phyloP scores from a whole-genome alignment of 2,113 vertebrate genomes.

The Crotophaga sulcirostris region DNA sequence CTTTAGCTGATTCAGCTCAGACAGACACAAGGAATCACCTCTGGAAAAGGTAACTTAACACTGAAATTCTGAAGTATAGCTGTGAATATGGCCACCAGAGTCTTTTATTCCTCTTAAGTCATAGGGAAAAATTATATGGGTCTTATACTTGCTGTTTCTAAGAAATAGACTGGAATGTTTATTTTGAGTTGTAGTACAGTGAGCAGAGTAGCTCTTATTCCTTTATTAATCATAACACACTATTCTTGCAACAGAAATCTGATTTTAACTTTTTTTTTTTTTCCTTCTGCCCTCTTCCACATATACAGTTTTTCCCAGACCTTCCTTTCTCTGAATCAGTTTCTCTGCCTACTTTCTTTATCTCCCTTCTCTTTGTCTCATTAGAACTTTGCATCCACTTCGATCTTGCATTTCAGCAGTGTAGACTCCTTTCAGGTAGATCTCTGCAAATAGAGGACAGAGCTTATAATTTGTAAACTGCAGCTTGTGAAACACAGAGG shows the following conservation, averaged over 20 bases:
- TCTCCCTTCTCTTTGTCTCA: neutral
- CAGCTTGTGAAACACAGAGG: neutral
- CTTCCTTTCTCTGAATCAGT: neutral
- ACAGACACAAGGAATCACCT: neutral
- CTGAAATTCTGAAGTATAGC: neutral
- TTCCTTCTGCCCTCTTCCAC: neutral
- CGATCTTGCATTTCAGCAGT: neutral
- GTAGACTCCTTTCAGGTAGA: neutral
- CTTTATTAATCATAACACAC: neutral
- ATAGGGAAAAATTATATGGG: neutral
- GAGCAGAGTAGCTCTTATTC: neutral
- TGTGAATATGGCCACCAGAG: neutral
- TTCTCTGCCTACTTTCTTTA: neutral
- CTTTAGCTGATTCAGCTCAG: neutral
- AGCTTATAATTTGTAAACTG: neutral
- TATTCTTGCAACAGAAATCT: neutral
- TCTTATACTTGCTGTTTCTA: neutral
- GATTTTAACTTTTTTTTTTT: neutral
- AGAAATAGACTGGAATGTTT: neutral
- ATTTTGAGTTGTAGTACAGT: neutral
- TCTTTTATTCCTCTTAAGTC: neutral
- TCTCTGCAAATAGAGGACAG: neutral
- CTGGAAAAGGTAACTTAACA: neutral
- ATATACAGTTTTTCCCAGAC: neutral
- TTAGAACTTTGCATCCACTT: rapidly evolving